These are phyloP conservation scores for Diaperis boleti DNA, from an alignment of 2,888 invertebrate species.

Conservation along the genomic window DNA sequence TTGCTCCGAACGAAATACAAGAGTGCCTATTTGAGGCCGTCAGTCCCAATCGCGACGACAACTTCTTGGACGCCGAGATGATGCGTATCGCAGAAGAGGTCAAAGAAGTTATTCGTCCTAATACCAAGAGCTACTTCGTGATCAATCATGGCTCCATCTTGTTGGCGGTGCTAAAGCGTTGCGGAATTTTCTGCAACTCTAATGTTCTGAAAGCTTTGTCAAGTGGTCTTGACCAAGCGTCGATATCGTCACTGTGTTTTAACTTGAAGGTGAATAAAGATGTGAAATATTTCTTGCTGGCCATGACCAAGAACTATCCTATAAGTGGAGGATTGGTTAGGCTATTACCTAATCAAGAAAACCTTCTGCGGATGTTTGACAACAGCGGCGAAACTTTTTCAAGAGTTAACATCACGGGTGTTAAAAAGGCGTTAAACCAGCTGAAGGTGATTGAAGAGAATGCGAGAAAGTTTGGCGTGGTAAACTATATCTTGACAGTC, in stretches of 20 bases:
- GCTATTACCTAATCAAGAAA: no score
- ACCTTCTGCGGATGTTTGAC: neutral
- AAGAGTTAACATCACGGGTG: neutral
- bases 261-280: neutral
- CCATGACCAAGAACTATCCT: neutral
- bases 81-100: conserved; percentile 8
- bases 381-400: neutral
- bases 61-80: neutral
- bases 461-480: neutral
- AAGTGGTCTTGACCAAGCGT: neutral
- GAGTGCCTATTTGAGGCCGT: conserved; percentile 11
- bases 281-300: neutral
- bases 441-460: neutral
- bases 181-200: no score
- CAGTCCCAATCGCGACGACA: neutral
- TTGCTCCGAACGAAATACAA: neutral
- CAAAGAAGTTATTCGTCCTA: neutral
- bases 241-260: neutral
- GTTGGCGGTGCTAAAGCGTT: neutral
- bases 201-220: neutral
- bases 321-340: neutral
- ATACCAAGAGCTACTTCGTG: neutral
- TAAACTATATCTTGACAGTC: neutral
- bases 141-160: conserved; percentile 1
- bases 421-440: neutral